Evolutionary conservation across 2,113 vertebrate species (phyloP).

Genomic region (Struthio camelus): DNA sequence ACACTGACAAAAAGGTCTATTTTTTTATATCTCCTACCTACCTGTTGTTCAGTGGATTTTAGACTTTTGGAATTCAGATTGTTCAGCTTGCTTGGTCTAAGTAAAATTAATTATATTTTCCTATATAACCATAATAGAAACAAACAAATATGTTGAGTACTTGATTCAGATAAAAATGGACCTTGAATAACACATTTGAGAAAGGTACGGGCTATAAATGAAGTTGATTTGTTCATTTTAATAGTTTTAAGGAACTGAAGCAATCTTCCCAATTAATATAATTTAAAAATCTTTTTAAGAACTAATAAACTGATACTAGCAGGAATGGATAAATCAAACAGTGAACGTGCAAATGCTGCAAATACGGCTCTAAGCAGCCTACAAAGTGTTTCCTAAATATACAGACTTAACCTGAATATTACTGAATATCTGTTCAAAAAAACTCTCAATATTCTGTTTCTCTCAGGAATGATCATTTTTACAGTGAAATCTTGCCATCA

Average conservation of each 20-base stretch:
- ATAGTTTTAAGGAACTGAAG: neutral
- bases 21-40: neutral
- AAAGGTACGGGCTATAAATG: neutral
- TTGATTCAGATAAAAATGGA: neutral
- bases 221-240: neutral
- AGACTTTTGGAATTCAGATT: neutral
- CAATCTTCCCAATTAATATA: neutral
- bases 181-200: neutral
- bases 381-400: neutral
- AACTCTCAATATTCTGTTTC: neutral
- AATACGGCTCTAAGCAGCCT: neutral
- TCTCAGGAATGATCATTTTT: neutral
- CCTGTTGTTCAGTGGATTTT: neutral
- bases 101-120: neutral
- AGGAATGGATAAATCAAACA: neutral
- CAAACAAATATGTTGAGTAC: neutral
- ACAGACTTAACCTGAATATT: neutral
- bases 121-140: neutral
- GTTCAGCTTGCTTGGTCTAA: neutral
- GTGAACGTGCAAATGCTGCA: neutral
- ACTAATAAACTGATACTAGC: neutral
- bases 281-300: neutral
- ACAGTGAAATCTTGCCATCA: neutral
- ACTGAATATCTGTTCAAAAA: neutral
- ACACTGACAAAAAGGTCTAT: neutral